Evolutionary conservation across 2,797 vertebrate species (phyloP).

Genomic region (Buphagus erythrorhynchus): DNA sequence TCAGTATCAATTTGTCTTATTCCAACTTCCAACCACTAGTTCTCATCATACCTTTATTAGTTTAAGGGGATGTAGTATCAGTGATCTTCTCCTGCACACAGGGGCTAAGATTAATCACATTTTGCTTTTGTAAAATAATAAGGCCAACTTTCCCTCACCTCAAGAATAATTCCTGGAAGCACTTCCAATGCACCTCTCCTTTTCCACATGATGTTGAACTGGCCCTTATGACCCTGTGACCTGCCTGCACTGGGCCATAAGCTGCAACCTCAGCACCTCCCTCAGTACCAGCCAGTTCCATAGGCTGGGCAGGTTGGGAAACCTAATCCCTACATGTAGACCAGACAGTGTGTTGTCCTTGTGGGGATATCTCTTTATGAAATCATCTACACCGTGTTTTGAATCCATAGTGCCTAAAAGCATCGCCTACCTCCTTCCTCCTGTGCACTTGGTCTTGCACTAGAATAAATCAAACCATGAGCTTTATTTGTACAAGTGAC

Average conservation of each 20-base stretch:
- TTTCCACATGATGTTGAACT: not conserved
- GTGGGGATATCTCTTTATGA: not conserved
- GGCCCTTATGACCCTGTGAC: not conserved
- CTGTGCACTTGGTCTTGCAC: not conserved
- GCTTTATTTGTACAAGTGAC: not conserved
- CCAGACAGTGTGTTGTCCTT: not conserved
- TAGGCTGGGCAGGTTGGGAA: not conserved
- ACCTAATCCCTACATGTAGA: not conserved
- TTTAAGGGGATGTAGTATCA: not conserved
- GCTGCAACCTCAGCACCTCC: not conserved
- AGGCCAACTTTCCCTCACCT: not conserved
- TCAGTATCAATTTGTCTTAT: not conserved
- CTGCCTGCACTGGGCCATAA: not conserved
- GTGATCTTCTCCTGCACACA: not conserved
- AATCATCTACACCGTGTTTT: not conserved
- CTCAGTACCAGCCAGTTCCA: accelerated
- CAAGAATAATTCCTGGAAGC: not conserved
- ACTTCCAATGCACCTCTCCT: not conserved
- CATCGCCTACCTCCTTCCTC: not conserved
- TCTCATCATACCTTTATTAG: not conserved
- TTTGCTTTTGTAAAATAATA: not conserved
- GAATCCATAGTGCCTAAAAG: not conserved
- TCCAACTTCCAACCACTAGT: not conserved
- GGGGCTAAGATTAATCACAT: not conserved
- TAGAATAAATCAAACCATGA: not conserved